These are phyloP conservation scores for Amiota minor DNA, from an alignment of 2,888 invertebrate species.

Conservation along the genomic window DNA sequence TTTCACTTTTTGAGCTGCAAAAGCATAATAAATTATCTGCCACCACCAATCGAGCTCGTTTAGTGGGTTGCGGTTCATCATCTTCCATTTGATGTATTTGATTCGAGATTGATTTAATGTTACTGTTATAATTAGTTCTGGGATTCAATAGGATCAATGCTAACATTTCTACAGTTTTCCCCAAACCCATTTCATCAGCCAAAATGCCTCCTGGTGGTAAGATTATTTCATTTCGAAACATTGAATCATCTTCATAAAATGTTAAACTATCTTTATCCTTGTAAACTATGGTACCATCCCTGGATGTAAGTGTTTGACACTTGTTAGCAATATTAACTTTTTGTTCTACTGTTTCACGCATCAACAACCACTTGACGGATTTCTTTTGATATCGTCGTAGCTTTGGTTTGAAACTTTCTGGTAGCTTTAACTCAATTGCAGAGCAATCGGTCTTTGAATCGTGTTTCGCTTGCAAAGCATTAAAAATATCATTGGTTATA, in stretches of 20 bases:
- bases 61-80: slow-evolving; percentile 19
- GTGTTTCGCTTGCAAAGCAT: slow-evolving; percentile 57
- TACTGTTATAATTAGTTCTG: slow-evolving; percentile 39
- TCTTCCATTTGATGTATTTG: slow-evolving; percentile 31
- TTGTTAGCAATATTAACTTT: slow-evolving; percentile 41
- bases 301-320: slow-evolving; percentile 50
- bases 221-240: slow-evolving; percentile 63
- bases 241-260: background rate
- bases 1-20: slow-evolving; percentile 60
- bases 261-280: slow-evolving; percentile 62
- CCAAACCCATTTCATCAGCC: slow-evolving; percentile 88
- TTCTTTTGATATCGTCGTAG: slow-evolving; percentile 79
- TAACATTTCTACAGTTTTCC: slow-evolving; percentile 85
- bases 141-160: slow-evolving; percentile 78
- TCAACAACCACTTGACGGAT: slow-evolving; percentile 82
- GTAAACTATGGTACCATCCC: slow-evolving; percentile 51
- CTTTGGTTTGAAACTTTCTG: slow-evolving; percentile 73
- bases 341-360: slow-evolving; percentile 73
- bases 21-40: slow-evolving; percentile 66
- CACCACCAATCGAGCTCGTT: slow-evolving; percentile 24
- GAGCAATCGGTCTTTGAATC: slow-evolving; percentile 56
- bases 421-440: slow-evolving; percentile 50
- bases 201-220: slow-evolving; percentile 80
- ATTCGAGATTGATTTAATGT: too few species aligned
- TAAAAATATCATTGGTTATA: slow-evolving; percentile 63